Conservation (phyloP, 2,797 vertebrate species). For the Cyprinella venusta region DNA sequence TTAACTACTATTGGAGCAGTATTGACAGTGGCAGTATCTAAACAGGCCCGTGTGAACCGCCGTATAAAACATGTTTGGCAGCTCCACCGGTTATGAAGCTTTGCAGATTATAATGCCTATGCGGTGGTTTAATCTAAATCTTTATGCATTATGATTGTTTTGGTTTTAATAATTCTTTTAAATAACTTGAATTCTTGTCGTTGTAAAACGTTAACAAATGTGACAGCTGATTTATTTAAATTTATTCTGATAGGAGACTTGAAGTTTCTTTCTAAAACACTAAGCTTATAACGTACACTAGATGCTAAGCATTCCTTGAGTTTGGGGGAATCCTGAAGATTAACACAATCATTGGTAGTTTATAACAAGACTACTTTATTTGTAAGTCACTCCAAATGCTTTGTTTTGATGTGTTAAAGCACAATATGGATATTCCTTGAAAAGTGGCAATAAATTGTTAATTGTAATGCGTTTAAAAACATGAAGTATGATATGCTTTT, state of each 20-base stretch:
- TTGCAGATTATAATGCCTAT: background rate
- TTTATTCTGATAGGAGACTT: background rate
- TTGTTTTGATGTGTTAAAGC: background rate
- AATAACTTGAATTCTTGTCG: background rate
- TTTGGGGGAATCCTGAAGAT: background rate
- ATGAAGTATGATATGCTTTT: background rate
- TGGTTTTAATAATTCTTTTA: background rate
- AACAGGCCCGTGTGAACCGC: background rate
- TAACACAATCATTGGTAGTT: background rate
- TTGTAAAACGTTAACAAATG: background rate
- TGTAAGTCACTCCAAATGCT: background rate
- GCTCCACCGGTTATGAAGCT: background rate
- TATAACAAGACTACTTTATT: background rate
- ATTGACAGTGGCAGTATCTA: background rate
- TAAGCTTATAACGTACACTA: background rate
- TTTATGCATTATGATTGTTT: background rate
- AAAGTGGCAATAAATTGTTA: background rate
- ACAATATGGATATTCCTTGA: background rate
- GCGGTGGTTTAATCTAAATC: background rate
- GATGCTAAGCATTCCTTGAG: background rate
- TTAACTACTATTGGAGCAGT: background rate
- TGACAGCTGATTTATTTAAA: background rate
- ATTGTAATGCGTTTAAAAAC: background rate
- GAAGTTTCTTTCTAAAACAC: slow-evolving; percentile 31
- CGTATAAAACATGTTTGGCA: background rate